Base-by-base conservation (phyloP, 2,888 invertebrate species). In the Chaitophorus viminalis region DNA sequence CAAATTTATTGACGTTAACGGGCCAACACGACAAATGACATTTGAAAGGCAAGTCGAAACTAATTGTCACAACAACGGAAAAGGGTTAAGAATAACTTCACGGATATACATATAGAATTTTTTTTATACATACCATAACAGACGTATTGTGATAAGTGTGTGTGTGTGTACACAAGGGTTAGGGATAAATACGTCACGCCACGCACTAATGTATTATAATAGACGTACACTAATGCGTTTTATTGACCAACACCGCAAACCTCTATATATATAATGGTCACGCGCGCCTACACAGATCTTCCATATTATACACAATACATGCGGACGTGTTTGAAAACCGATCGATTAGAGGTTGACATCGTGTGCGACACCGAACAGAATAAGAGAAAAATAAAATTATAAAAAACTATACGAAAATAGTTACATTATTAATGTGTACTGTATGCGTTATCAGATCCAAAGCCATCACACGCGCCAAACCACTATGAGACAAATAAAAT, bases 1-100 rank as follows among this genome's bases (percentile, higher is more conserved):
- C 70, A 85, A 78, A 85, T 85, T 85, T 77, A 77, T 85, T 31
- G 84, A 75, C 74, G 54, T 74, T 33, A 31, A 54, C 21, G 52
- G 54, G n/a, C 75, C 6, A 68, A 82, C 54, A 31, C 54, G 82
- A 77, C 77, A 82, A 82, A 82, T 54, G 74, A 74, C 46, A 39
- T 86, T 72, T 86, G 79, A 72, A 86, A 70, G 54, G 72, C 72
- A 33, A 60, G 86, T 52, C 79, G 54, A 72, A 54, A 86, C 72
- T 79, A 86, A 79, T 86, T 79, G 86, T 86, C 86, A 86, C 86
- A 86, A 86, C 79, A 86, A 86, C 79, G 31, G 79, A 74, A 74
- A 87, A 74, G 87, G 87, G 74, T 87, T 65, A 18, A 54, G 17
- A 72, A 60, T n/a, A 29, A 60, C 74, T 87, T 81, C 74, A 81